phyloP scores from a whole-genome alignment of 2,797 vertebrate genomes.

The Bovichtus diacanthus region DNA sequence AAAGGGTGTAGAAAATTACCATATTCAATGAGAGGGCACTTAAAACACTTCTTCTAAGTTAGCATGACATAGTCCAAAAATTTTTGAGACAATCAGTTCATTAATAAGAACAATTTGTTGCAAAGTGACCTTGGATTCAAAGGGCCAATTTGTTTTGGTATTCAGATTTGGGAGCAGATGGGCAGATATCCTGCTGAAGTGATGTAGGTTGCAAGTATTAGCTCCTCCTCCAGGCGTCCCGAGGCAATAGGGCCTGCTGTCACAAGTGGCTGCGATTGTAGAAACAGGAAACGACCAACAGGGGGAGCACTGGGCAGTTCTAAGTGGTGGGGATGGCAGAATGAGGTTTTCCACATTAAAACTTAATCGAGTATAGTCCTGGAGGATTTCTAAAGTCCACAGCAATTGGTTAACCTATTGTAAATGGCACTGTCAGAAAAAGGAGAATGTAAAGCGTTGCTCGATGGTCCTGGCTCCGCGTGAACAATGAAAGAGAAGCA shows the following conservation, averaged over 20 bases:
- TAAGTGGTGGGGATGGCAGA: not conserved
- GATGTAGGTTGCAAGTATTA: not conserved
- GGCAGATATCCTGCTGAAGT: not conserved
- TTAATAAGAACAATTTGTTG: not conserved
- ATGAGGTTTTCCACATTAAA: not conserved
- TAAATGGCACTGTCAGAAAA: not conserved
- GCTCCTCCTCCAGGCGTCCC: not conserved
- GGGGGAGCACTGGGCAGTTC: not conserved
- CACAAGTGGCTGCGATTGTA: not conserved
- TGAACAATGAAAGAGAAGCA: not conserved
- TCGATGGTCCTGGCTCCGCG: not conserved
- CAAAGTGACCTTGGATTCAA: not conserved
- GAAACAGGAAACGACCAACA: not conserved
- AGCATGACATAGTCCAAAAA: not conserved
- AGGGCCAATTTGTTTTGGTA: not conserved
- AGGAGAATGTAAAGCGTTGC: not conserved
- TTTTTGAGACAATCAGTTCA: not conserved
- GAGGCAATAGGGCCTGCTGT: not conserved
- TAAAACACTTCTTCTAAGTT: not conserved
- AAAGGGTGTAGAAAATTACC: not conserved
- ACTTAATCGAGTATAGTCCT: not conserved
- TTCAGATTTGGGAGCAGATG: slow-evolving; percentile 1
- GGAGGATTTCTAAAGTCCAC: not conserved
- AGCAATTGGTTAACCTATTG: not conserved
- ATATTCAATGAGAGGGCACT: not conserved